Evolutionary conservation across 2,888 invertebrate genomes (phyloP).

Genomic region (Acanthoscelides obtectus): DNA sequence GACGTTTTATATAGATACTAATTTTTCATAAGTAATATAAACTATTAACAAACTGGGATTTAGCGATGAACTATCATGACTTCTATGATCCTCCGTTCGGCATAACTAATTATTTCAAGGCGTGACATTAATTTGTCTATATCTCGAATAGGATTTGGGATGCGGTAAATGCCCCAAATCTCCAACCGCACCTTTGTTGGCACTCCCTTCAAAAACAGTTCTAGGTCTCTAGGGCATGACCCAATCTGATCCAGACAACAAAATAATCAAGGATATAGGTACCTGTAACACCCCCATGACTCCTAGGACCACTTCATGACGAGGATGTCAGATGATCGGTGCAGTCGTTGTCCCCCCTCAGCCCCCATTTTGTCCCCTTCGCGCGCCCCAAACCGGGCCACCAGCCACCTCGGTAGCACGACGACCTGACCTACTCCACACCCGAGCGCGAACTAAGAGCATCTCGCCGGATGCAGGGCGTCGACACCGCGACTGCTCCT

Average conservation of each 20-base stretch:
- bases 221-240: not conserved
- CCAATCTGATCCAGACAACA: not conserved
- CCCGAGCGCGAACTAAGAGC: conserved; percentile 21
- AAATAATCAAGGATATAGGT: not conserved
- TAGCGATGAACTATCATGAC: no score
- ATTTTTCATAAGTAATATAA: no score
- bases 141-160: no score
- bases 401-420: conserved; percentile 19
- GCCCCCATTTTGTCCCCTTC: conserved; percentile 13
- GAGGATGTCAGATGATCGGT: not conserved
- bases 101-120: no score
- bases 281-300: conserved; percentile 43
- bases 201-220: no score
- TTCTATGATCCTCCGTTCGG: no score
- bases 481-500: conserved; percentile 17
- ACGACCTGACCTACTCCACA: conserved; percentile 42
- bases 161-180: no score
- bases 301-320: conserved; percentile 6
- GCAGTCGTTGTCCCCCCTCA: not conserved
- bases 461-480: conserved; percentile 19
- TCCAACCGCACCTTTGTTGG: no score
- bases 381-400: conserved; percentile 8
- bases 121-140: no score
- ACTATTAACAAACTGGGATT: no score
- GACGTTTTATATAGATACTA: no score